A percentile compares a stretch with the other conserved stretches of the same genome.
Evolutionary conservation across 2,888 invertebrate species (phyloP).

Genomic region (Colletes collaris): DNA sequence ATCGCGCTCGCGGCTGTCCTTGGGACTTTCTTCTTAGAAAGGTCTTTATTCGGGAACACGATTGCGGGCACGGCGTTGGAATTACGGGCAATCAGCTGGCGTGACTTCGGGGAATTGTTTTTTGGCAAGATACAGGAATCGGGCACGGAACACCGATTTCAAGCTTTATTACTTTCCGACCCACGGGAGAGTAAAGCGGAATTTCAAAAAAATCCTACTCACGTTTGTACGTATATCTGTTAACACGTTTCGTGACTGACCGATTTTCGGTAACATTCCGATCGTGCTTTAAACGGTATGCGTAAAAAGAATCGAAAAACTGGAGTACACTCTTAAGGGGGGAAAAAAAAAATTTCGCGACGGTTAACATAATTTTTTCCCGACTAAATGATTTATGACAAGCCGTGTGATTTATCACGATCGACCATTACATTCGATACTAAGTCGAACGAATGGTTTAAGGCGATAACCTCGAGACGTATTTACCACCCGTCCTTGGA

Average conservation of each 20-base stretch:
- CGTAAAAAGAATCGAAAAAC: too few species aligned
- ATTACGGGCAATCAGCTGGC: conserved; percentile 48
- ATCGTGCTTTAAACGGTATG: too few species aligned
- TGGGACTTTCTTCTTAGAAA: conserved; percentile 60
- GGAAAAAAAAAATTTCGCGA: not conserved
- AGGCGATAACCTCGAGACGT: conserved; percentile 50
- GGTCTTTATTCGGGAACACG: conserved; percentile 51
- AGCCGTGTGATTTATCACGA: conserved; percentile 14
- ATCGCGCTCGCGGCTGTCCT: conserved; percentile 49
- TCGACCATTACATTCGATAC: conserved; percentile 27
- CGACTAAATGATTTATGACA: conserved; percentile 13
- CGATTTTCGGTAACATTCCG: too few species aligned
- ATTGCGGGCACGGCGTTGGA: conserved; percentile 33
- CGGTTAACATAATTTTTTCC: not conserved
- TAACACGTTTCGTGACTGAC: too few species aligned
- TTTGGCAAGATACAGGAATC: not conserved
- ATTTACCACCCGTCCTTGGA: conserved; percentile 47
- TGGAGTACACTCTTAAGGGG: too few species aligned
- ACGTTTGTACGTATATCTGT: too few species aligned
- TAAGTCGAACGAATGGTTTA: conserved; percentile 42
- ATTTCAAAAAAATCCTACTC: too few species aligned
- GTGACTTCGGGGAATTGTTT: conserved; percentile 47
- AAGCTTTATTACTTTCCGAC: too few species aligned
- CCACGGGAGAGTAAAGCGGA: too few species aligned
- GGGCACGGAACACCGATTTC: conserved; percentile 1